Evolutionary conservation across 2,888 invertebrate species (phyloP), one percentile per base, ranked within the genome.

Genomic region (Pseudococcus jackbeardsleyi): DNA sequence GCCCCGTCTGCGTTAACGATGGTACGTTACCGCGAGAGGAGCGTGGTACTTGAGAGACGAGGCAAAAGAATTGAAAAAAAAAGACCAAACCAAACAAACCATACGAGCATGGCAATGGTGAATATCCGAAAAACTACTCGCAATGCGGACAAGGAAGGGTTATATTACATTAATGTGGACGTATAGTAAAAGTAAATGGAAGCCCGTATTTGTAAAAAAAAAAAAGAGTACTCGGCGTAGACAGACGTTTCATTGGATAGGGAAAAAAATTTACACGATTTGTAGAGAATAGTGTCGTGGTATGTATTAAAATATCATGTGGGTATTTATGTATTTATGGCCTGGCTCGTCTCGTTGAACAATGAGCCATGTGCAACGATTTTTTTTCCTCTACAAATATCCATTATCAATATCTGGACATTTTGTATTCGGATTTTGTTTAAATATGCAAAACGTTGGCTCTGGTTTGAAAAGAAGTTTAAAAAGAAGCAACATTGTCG

Each of bases 321-420:
- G 86, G 86, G 86, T 86, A 86, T 86, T 86, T 85, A 85, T 64
- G 85, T 85, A 85, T 85, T 85, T 86, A 86, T 64, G 86, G 86
- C 64, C 26, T 72, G 68, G 26, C 68, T 72, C 26, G 68, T 33
- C 26, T 22, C 33, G 59, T 46, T 46, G 79, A 79, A 79, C 79
- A 79, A 79, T 79, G 79, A 79, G 79, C 79, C 79, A 79, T 79
- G 19, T 79, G 79, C 79, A 39, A 79, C 46, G 42, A 39, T 77
- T 77, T 79, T 79, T 79, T 59, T 59, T 59, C 11, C 42, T 79
- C 6, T 79, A 79, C 42, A 79, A 79, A 79, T 79, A 77, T 15
- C 46, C 79, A 79, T 46, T 79, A 79, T 79, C 79, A 42, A 79
- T 79, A 79, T 79, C 42, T 79, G 79, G 79, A 79, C 79, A 79